Percentiles rank a stretch among this genome's conserved stretches.
phyloP scores from a whole-genome alignment of 30 jellyfish, hydroid and myxozoan genomes.

The Pseudorhiza aurosa region DNA sequence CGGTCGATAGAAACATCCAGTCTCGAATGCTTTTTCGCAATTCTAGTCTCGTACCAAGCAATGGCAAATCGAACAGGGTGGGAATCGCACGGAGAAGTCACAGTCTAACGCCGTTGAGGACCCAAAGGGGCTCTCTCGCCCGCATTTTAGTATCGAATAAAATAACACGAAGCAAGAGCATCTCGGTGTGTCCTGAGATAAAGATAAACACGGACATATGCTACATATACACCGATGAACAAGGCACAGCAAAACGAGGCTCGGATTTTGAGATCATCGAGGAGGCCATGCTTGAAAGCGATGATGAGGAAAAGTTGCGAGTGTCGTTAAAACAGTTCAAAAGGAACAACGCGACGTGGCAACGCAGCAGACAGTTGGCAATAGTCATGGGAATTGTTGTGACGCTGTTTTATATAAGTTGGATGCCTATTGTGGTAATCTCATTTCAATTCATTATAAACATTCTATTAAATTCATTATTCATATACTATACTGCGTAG shows the following conservation, averaged over 20 bases:
- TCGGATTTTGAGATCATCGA: constrained; percentile 21
- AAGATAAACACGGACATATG: background rate
- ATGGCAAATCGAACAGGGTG: background rate
- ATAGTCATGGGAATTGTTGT: constrained; percentile 81
- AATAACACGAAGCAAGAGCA: constrained; percentile 16
- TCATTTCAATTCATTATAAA: no score
- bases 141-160: background rate
- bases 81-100: constrained; percentile 31
- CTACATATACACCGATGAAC: background rate
- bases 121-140: constrained; percentile 37
- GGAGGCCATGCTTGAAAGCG: constrained; percentile 19
- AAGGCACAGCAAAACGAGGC: constrained; percentile 40
- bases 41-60: constrained; percentile 3
- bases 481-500: no score
- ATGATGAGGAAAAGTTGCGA: constrained; percentile 54
- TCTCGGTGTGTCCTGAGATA: constrained; percentile 12
- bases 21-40: background rate
- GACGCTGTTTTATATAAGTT: constrained; percentile 56
- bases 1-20: background rate
- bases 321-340: constrained; percentile 49
- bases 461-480: no score
- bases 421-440: constrained; percentile 91
- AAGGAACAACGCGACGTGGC: constrained; percentile 54
- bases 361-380: constrained; percentile 64
- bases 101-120: constrained; percentile 28